Conservation (phyloP, 2,113 vertebrate genomes). For the Heteronetta atricapilla region DNA sequence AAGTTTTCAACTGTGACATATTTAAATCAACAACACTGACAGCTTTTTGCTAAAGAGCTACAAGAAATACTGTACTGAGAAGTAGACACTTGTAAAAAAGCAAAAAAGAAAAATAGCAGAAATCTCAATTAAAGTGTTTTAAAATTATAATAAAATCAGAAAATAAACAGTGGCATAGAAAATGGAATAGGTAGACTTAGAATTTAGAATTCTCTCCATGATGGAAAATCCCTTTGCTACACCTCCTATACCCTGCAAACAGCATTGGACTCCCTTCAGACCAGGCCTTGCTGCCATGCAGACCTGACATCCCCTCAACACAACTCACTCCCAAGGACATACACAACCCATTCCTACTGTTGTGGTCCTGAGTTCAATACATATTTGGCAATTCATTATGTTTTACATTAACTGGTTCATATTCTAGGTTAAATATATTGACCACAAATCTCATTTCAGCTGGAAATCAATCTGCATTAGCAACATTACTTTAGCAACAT, state of each 20-base stretch:
- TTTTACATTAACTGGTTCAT: not conserved
- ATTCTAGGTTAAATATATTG: not conserved
- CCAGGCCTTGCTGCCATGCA: fast-evolving
- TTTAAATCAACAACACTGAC: not conserved
- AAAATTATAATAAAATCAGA: not conserved
- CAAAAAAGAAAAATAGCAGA: not conserved
- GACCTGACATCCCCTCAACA: not conserved
- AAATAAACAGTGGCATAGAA: not conserved
- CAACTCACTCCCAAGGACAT: fast-evolving
- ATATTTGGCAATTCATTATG: not conserved
- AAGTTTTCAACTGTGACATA: not conserved
- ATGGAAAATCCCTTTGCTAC: not conserved
- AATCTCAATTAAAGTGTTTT: not conserved
- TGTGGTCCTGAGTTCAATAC: not conserved
- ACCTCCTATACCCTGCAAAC: not conserved
- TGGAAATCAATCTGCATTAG: not conserved
- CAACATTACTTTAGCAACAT: not conserved
- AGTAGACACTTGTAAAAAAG: not conserved
- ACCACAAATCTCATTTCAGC: not conserved
- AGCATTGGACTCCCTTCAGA: not conserved
- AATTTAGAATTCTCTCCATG: not conserved
- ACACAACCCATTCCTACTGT: not conserved
- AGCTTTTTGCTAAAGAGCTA: not conserved
- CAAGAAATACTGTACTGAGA: not conserved
- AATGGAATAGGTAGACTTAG: fast-evolving